Evolutionary conservation across 2,888 invertebrate genomes (phyloP), one percentile per base, ranked within the genome.

Genomic region (Lycophotia porphyrea): DNA sequence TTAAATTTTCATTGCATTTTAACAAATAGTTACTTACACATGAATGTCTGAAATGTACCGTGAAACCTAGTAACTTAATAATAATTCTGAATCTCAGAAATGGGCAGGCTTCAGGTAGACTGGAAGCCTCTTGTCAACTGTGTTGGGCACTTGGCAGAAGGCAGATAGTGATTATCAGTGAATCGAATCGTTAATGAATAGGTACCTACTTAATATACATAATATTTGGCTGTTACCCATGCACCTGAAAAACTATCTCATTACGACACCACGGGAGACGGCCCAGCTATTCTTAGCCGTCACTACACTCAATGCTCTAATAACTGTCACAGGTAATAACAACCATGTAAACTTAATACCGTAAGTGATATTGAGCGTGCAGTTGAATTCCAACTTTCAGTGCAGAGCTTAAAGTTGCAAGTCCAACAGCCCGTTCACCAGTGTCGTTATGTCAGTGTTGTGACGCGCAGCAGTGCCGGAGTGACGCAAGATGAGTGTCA

Each of bases 401-500:
- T 9, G 1, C 39, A 15, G 5, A 9, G 4, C n/a, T 39, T 2
- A 63, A 63, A 63, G 63, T 63, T 39, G 63, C 15, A 39, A 39
- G n/a, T 63, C 7, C 8, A 63, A n/a, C 1, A 63, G 39, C n/a
- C 3, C n/a, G n/a, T n/a, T n/a, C 8, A 39, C 24, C 18, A 39
- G 34, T 34, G 63, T n/a, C n/a, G 63, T 63, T 63, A 72, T 80
- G 86, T 80, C 83, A 84, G 76, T 82, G 77, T 68, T 72, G 84
- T 80, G 86, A 84, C 83, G 83, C 83, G 80, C 67, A 24, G 24
- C 39, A 39, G 34, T 47, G 63, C 24, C 70, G 18, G 65, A 34
- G 85, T 93, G 93, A 93, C 93, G 94, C 90, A 92, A 92, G 65
- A 74, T 74, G 9, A 76, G 82, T 91, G 91, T 92, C 92, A 90